A percentile compares a stretch with the other conserved stretches of the same genome.
Conservation (phyloP, 2,113 vertebrate species). For the Pipra filicauda region DNA sequence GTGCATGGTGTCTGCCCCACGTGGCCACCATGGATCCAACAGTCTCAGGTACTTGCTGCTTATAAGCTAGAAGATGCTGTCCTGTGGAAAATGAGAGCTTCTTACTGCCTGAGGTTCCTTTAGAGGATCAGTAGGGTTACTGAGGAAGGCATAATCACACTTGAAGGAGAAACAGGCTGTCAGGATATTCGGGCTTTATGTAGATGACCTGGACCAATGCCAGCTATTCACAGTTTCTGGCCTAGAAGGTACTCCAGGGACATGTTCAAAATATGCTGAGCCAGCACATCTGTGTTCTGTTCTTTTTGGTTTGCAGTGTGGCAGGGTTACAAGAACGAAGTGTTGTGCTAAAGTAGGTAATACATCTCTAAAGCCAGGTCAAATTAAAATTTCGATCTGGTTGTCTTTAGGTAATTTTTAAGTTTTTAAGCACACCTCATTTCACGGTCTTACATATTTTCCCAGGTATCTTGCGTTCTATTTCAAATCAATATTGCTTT, state of each 20-base stretch:
- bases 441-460: not conserved
- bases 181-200: not conserved
- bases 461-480: not conserved
- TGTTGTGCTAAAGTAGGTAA: not conserved
- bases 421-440: not conserved
- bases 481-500: not conserved
- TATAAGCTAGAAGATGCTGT: not conserved
- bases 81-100: not conserved
- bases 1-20: not conserved
- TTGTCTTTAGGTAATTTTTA: not conserved
- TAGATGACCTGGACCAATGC: not conserved
- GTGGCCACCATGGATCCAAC: rapidly evolving
- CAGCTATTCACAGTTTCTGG: not conserved
- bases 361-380: not conserved
- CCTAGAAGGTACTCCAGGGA: not conserved
- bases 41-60: not conserved
- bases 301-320: not conserved
- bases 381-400: not conserved
- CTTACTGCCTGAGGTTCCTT: not conserved
- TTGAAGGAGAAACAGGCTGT: not conserved
- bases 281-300: not conserved
- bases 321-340: not conserved
- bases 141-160: not conserved
- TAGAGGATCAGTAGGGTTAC: not conserved
- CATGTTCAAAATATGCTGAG: not conserved